phyloP scores from a whole-genome alignment of 2,797 vertebrate species.

The Sarcoramphus papa region DNA sequence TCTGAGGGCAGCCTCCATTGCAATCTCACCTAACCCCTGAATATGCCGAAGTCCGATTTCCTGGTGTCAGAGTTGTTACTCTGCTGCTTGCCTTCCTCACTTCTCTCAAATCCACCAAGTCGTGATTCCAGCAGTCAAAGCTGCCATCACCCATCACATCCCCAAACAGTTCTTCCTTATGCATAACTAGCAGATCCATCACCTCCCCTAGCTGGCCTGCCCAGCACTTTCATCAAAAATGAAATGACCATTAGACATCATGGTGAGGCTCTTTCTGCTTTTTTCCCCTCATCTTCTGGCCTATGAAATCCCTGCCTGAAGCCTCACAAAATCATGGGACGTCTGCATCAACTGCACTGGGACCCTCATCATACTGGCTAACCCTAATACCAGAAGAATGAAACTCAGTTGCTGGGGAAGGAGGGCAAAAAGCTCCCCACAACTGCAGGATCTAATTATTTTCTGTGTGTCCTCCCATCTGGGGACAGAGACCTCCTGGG shows the following conservation, averaged over 20 bases:
- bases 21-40: not conserved
- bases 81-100: not conserved
- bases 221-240: not conserved
- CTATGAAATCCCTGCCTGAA: not conserved
- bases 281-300: not conserved
- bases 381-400: not conserved
- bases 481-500: not conserved
- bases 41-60: not conserved
- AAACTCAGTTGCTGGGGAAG: not conserved
- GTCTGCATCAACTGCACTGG: not conserved
- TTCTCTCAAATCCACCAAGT: not conserved
- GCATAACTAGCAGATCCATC: not conserved
- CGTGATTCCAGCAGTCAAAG: not conserved
- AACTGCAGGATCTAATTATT: not conserved
- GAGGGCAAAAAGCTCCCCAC: not conserved
- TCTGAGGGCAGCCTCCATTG: not conserved
- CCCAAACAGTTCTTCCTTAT: not conserved
- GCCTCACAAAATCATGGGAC: not conserved
- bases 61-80: not conserved
- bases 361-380: not conserved
- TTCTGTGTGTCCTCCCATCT: not conserved
- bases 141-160: not conserved
- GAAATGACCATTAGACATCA: not conserved
- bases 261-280: not conserved
- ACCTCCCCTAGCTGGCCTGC: not conserved